Conservation (phyloP, 2,113 vertebrate species). For the Felis chaus region DNA sequence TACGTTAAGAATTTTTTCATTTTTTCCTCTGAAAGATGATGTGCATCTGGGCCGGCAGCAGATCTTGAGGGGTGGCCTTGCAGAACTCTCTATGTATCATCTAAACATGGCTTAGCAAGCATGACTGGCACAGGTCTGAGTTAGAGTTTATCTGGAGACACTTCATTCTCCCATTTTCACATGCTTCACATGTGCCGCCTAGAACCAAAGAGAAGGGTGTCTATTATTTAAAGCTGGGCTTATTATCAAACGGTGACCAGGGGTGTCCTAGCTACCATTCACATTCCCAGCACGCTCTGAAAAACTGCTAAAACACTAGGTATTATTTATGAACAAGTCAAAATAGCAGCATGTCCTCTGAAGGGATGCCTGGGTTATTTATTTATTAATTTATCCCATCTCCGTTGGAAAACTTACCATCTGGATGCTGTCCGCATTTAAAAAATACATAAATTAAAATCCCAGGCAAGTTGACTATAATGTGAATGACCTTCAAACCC, state of each 20-base stretch:
- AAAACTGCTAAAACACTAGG: neutral
- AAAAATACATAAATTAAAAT: slow-evolving; percentile 78
- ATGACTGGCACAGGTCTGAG: neutral
- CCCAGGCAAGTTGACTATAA: slow-evolving; percentile 44
- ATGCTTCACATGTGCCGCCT: neutral
- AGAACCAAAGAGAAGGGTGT: neutral
- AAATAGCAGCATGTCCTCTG: slow-evolving; percentile 65
- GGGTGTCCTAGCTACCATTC: neutral
- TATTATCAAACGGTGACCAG: slow-evolving; percentile 56
- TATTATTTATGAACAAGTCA: slow-evolving; percentile 75
- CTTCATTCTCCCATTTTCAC: neutral
- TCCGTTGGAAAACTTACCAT: slow-evolving; percentile 68
- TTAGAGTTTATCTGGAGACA: neutral
- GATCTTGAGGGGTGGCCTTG: neutral
- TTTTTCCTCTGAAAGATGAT: neutral
- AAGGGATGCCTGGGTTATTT: slow-evolving; percentile 64
- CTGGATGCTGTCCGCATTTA: slow-evolving; percentile 74
- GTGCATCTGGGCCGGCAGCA: neutral
- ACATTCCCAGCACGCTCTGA: slow-evolving; percentile 25
- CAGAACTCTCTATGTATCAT: neutral
- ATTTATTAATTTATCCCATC: slow-evolving; percentile 74
- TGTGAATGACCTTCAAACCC: slow-evolving; percentile 54
- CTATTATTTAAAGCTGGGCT: neutral
- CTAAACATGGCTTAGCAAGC: neutral
- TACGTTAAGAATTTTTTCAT: neutral